phyloP scores from a whole-genome alignment of 1,140 invertebrate genomes.

The Orchestia grillus region DNA sequence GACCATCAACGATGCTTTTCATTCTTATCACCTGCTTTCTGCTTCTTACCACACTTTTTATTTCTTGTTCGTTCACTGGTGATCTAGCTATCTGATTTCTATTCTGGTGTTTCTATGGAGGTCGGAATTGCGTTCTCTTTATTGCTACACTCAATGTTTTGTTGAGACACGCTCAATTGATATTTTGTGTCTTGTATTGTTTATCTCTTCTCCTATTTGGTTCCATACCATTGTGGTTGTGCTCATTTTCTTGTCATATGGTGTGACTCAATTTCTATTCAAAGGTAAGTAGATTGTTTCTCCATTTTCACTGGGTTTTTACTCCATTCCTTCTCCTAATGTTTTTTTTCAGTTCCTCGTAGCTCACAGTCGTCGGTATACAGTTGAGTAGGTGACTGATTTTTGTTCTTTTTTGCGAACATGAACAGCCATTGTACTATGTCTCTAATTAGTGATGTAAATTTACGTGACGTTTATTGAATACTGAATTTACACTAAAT shows the following conservation, averaged over 20 bases:
- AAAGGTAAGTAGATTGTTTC: neutral
- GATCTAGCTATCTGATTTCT: neutral
- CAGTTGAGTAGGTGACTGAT: neutral
- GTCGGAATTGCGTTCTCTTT: neutral
- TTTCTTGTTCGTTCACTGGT: too few species aligned
- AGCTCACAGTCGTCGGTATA: neutral
- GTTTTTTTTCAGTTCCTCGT: neutral
- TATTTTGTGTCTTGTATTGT: neutral
- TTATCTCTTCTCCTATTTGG: neutral
- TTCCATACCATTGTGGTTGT: neutral
- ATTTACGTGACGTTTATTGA: too few species aligned
- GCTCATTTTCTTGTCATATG: neutral
- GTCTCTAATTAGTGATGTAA: too few species aligned
- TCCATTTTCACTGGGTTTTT: neutral
- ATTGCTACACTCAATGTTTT: neutral
- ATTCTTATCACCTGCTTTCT: neutral
- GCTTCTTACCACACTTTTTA: too few species aligned
- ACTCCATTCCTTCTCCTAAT: too few species aligned
- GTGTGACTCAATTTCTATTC: neutral
- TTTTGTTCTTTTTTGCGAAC: too few species aligned
- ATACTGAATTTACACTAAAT: too few species aligned
- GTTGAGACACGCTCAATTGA: neutral
- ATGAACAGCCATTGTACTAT: too few species aligned
- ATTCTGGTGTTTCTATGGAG: neutral
- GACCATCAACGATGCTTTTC: neutral